Percentiles rank a stretch among this genome's conserved stretches.
Evolutionary conservation across 2,797 vertebrate species (phyloP).

Genomic region (Molossus molossus): DNA sequence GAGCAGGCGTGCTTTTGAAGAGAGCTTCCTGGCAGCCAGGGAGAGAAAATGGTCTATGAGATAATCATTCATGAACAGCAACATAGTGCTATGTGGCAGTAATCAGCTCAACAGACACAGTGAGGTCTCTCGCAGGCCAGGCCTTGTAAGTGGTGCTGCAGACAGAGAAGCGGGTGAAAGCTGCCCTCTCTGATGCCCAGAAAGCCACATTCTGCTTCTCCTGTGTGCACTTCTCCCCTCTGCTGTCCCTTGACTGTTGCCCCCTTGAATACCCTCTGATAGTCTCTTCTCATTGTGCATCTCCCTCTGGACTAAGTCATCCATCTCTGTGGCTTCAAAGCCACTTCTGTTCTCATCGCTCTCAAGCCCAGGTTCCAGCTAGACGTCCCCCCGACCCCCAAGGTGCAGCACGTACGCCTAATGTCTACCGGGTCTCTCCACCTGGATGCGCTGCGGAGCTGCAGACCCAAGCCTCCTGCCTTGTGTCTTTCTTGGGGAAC

Average conservation of each 20-base stretch:
- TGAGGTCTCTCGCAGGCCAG: neutral
- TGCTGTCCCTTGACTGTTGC: neutral
- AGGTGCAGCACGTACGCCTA: neutral
- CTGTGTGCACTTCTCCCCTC: neutral
- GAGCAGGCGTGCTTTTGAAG: neutral
- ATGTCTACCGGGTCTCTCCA: neutral
- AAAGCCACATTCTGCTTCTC: neutral
- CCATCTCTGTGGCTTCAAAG: neutral
- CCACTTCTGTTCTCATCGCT: neutral
- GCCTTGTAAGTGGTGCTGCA: neutral
- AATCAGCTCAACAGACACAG: neutral
- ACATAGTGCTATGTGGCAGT: neutral
- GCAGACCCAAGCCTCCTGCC: neutral
- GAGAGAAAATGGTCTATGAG: neutral
- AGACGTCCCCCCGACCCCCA: neutral
- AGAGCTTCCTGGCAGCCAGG: neutral
- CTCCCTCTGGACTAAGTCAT: neutral
- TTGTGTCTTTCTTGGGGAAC: neutral
- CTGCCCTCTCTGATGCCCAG: accelerated
- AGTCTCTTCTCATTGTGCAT: neutral
- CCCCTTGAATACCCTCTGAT: neutral
- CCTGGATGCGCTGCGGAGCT: neutral
- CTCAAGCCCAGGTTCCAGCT: neutral
- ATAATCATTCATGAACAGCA: neutral
- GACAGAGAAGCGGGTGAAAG: neutral